A percentile compares a stretch with the other conserved stretches of the same genome.
Evolutionary conservation across 2,888 invertebrate genomes (phyloP).

Genomic region (Drosophila seclusa): DNA sequence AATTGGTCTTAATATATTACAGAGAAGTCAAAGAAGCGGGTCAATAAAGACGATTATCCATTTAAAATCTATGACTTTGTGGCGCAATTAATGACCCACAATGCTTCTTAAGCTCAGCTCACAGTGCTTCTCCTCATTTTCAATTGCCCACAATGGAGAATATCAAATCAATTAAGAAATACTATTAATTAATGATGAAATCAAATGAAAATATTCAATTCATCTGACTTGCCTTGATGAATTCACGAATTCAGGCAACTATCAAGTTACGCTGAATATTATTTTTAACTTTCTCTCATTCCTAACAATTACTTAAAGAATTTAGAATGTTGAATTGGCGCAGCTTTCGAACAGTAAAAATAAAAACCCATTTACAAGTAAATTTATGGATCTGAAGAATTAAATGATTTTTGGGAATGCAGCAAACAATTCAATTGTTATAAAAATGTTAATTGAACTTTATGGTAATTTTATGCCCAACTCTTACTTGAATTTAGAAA

Average conservation of each 20-base stretch:
- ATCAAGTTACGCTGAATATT: conserved; percentile 40
- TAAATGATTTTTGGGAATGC: conserved; percentile 37
- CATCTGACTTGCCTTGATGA: conserved; percentile 16
- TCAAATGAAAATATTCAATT: conserved; percentile 64
- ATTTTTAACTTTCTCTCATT: conserved; percentile 6
- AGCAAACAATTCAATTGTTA: conserved; percentile 33
- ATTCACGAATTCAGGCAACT: conserved; percentile 31
- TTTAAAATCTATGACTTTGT: conserved; percentile 65
- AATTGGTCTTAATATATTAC: conserved; percentile 51
- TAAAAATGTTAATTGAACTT: conserved; percentile 23
- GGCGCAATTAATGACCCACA: conserved; percentile 59
- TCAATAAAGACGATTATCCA: conserved; percentile 73
- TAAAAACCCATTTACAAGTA: conserved; percentile 6
- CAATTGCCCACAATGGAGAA: conserved; percentile 62
- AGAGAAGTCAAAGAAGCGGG: conserved; percentile 62
- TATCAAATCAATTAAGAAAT: conserved; percentile 62
- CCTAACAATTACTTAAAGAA: not conserved
- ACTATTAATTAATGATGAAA: conserved; percentile 61
- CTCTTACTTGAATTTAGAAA: conserved; percentile 20
- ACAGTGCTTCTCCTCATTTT: conserved; percentile 30
- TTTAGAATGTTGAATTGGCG: not conserved
- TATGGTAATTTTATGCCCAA: conserved; percentile 20
- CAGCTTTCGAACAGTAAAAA: conserved; percentile 1
- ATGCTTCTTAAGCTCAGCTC: conserved; percentile 27
- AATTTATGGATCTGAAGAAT: conserved; percentile 13